Evolutionary conservation across 2,888 invertebrate genomes (phyloP), one percentile per base, ranked within the genome.

Genomic region (Torymus texanus): DNA sequence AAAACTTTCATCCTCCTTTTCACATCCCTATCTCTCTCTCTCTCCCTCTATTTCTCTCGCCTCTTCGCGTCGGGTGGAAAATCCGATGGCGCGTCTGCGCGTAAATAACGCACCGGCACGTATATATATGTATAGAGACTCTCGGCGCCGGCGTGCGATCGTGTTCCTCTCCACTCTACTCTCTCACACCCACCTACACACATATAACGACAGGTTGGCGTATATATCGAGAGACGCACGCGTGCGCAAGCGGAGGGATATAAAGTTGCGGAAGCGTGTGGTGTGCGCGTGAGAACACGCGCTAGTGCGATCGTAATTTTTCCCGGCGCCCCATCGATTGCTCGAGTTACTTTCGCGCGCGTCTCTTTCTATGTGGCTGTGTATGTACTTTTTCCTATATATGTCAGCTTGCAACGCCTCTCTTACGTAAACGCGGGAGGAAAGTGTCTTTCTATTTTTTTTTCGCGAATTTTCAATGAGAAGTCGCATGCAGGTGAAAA

Each of bases 231-330:
- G 41, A 61, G 61, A 14, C 41, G 29, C 24, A 21, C 55, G 18
- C 21, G 29, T 16, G 51, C 50, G 51, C 50, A 74, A 58, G 51
- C 50, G 50, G 65, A 53, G 56, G 56, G 56, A 61, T 29, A 67
- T 75, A 75, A 59, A 66, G 75, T 75, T 75, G 75, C 75, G 75
- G 75, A 75, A 75, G 75, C 75, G 24, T 18, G 16, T 13, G 53
- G 70, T 55, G 50, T 50, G 5, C 41, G 65, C 65, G 62, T 56
- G 63, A 58, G 70, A 70, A 68, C 59, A 13, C 21, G n/a, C 18
- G 50, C 70, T 8, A 8, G 41, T 8, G 41, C 8, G 41, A 41
- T 41, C 41, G 41, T 12, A 18, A 55, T 73, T 73, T 73, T 73
- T 58, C 65, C 65, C 29, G 51, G 72, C 62, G 71, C 59, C 59